A percentile compares a stretch with the other conserved stretches of the same genome.
Evolutionary conservation across 2,113 vertebrate species (phyloP).

Genomic region (Pristiophorus japonicus): DNA sequence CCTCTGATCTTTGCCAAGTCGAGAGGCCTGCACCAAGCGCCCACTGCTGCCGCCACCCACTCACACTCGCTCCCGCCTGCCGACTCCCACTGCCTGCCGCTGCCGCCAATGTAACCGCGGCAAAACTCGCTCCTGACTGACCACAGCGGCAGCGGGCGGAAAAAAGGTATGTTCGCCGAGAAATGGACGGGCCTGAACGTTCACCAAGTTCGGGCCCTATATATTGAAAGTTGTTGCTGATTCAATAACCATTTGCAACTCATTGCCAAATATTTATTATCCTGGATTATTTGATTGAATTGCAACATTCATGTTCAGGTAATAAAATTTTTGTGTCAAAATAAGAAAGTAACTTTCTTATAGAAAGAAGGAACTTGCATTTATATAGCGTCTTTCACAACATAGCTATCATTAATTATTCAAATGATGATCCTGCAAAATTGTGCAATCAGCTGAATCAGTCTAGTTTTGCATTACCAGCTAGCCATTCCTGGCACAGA

Average conservation of each 20-base stretch:
- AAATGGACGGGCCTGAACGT: too few species aligned
- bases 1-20: too few species aligned
- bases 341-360: background rate
- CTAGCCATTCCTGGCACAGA: background rate
- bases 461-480: background rate
- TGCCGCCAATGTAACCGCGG: too few species aligned
- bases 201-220: too few species aligned
- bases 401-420: background rate
- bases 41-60: too few species aligned
- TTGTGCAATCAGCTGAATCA: background rate
- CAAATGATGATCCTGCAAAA: background rate
- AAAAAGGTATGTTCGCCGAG: too few species aligned
- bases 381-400: background rate
- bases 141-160: too few species aligned
- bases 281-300: background rate
- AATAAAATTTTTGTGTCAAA: background rate
- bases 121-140: too few species aligned
- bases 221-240: background rate
- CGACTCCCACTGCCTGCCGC: too few species aligned
- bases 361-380: background rate
- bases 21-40: too few species aligned
- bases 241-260: background rate
- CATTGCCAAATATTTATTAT: background rate
- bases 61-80: too few species aligned
- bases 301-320: background rate